These are phyloP conservation scores for Cephus sareptanus DNA, from an alignment of 2,888 invertebrate species.

Conservation along the genomic window DNA sequence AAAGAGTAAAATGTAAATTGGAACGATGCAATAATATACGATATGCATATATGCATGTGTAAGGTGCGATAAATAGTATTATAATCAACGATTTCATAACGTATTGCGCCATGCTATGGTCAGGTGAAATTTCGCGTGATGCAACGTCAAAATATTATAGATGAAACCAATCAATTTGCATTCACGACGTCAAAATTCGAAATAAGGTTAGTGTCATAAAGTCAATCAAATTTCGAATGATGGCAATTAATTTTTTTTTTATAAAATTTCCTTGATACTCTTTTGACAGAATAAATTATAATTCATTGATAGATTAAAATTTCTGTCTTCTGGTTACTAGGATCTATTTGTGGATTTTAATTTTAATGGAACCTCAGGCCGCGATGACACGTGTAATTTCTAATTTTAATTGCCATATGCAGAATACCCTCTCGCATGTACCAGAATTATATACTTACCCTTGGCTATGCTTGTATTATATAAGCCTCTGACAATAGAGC, in stretches of 20 bases:
- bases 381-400: background rate
- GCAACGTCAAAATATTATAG: background rate
- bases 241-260: background rate
- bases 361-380: background rate
- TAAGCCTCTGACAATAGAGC: background rate
- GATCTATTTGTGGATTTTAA: background rate
- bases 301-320: background rate
- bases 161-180: background rate
- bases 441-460: background rate
- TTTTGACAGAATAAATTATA: background rate
- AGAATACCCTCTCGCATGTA: background rate
- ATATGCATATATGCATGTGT: background rate
- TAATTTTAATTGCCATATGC: background rate
- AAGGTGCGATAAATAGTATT: background rate
- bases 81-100: background rate
- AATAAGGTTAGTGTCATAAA: background rate
- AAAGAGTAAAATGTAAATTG: background rate
- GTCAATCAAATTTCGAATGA: background rate
- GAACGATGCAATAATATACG: background rate
- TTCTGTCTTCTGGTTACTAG: background rate
- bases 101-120: background rate
- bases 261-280: background rate
- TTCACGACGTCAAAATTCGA: background rate
- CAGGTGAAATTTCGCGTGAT: background rate
- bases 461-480: background rate